Evolutionary conservation across 2,888 invertebrate genomes (phyloP), one percentile per base, ranked within the genome.

Genomic region (Amiota communis): DNA sequence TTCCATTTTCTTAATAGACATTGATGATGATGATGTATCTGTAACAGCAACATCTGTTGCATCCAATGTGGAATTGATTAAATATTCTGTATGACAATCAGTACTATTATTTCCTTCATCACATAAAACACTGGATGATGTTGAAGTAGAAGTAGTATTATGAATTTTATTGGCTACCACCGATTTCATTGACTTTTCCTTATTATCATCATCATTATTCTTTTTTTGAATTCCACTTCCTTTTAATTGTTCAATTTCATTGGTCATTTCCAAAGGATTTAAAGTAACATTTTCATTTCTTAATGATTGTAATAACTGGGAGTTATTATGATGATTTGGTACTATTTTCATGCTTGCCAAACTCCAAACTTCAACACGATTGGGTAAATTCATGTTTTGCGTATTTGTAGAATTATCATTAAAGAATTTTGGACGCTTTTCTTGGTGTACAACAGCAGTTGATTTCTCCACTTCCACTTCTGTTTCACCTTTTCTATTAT

Each of bases 291-390:
- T 36, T 36, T 36, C 36, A 36, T 36, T 36, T 2, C 36, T 6
- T 36, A 36, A 36, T 36, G 72, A 17, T n/a, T n/a, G n/a, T 10
- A 73, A 11, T 9, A 46, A 8, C 47, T 17, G 2, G 63, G 69
- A 9, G 17, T 53, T 36, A 36, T 36, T 36, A 36, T 36, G 47
- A 75, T 49, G 13, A 72, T 64, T 46, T 0, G 86, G 86, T 69
- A 87, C 82, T 53, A 82, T 76, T 82, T 88, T 88, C 84, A 89
- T 83, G 11, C 84, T 82, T 0, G 87, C 88, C 70, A 89, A 76
- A 48, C 87, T 86, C 88, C 89, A 90, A 0, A 83, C 87, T 49
- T 89, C 89, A 0, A 87, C 86, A 15, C 78, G 80, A 74, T 87
- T 86, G 48, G 89, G 88, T 64, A 88, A 73, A 36, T 80, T 82